Evolutionary conservation across 2,113 vertebrate genomes (phyloP), one percentile per base, ranked within the genome.

Genomic region (Cavia porcellus): DNA sequence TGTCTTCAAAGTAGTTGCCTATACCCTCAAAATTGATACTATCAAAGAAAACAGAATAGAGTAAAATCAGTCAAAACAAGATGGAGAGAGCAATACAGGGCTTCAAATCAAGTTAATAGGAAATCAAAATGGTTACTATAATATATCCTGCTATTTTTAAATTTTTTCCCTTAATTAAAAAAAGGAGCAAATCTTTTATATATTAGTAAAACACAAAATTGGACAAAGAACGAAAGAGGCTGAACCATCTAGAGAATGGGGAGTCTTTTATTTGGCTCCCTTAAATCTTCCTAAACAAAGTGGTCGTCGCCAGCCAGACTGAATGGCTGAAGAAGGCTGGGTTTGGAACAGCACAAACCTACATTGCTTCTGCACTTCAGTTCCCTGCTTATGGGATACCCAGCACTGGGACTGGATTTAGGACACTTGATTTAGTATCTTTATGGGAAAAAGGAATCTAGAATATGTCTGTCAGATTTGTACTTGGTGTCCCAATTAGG

Each of bases 401-500:
- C 75, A 82, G 57, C 61, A 77, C 14, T 28, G 11, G 5, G 9
- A 8, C 12, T 59, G 59, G 28, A 22, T 47, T 82, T 86, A 64
- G 52, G 55, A 45, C 32, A 5, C 72, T 25, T 52, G 28, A 5
- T 68, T 92, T 86, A 82, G 24, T 70, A 12, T 61, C 24, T 95
- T 93, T 42, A 87, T 42, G 68, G 42, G 45, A 61, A 72, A 84
- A 89, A 79, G 6, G 0, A 79, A 80, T 88, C 66, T 95, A 45
- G 57, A 66, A 47, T 86, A 84, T 87, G 3, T 80, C 52, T 9
- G 20, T 62, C 66, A 86, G 47, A 50, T 89, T 93, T 82, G 57
- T 90, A 35, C 66, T 81, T 93, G 52, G 45, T 59, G 22, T 4
- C 92, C 35, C 88, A 92, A 75, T 87, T 81, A 94, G 75, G 30